Evolutionary conservation across 2,888 invertebrate species (phyloP), one percentile per base, ranked within the genome.

Genomic region (Stomorhina lunata): DNA sequence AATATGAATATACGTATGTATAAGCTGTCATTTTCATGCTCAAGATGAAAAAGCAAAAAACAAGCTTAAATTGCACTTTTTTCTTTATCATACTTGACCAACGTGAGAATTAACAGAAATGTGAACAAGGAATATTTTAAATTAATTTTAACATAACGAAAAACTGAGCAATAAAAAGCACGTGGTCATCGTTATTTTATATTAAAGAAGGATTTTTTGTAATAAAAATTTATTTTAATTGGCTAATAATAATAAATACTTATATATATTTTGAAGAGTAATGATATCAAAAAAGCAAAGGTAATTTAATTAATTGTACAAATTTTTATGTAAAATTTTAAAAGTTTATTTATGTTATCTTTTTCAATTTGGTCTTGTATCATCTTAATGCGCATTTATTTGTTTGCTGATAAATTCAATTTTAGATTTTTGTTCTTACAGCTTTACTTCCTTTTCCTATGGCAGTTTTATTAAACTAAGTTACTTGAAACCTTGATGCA

Each of bases 331-430:
- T n/a, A n/a, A n/a, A n/a, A n/a, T 37, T 53, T 29, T 29, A 53
- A 27, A 20, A 9, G 34, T 17, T 59, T 57, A 43, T 2, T 53
- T 37, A 15, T 40, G 32, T 15, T 53, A 6, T 10, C 32, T 55
- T 55, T 57, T 45, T n/a, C 43, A 29, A 72, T 40, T 27, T 37
- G 25, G 40, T 45, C 45, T 66, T 66, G 65, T 75, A 12, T 66
- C 34, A 43, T 63, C 37, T 63, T 43, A 45, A 65, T 65, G 75
- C 65, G 53, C 29, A 55, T 75, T 57, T 65, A 45, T 34, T 43
- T 55, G 32, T n/a, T 32, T 17, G 34, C 32, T 57, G 57, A 57
- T 75, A 66, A 66, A 66, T 66, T 66, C 65, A 75, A 57, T 75
- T 66, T 25, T 27, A 50, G 48, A 4, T 40, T 68, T 55, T 40